phyloP scores from a whole-genome alignment of 2,888 invertebrate species.

The Ryuthela nishihirai region DNA sequence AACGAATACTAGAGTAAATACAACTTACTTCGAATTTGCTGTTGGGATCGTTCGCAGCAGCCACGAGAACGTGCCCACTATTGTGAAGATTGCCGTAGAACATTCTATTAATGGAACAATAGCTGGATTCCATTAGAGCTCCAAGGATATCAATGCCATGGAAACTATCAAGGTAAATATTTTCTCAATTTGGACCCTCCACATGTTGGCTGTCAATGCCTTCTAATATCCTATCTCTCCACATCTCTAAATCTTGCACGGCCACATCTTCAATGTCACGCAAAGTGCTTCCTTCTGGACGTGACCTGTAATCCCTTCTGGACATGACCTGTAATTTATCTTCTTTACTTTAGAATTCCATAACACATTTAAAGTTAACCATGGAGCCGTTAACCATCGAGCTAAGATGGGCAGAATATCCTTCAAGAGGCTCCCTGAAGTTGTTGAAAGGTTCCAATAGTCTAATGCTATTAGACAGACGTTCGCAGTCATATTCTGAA shows the following conservation, averaged over 20 bases:
- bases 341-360: too few relatives aligned
- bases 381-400: constrained; percentile 21
- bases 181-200: constrained; percentile 56
- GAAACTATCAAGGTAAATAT: constrained; percentile 60
- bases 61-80: constrained; percentile 72
- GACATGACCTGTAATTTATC: too few relatives aligned
- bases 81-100: constrained; percentile 71
- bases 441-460: constrained; percentile 60
- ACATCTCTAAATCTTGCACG: constrained; percentile 59
- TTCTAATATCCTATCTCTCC: constrained; percentile 68
- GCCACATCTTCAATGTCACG: constrained; percentile 26
- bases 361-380: too few relatives aligned
- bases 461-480: constrained; percentile 65
- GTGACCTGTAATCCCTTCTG: constrained; percentile 40
- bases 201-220: constrained; percentile 65
- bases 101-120: constrained; percentile 25
- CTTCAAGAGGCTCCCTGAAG: constrained; percentile 41
- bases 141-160: constrained; percentile 74
- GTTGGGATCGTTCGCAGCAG: constrained; percentile 76
- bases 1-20: too few relatives aligned
- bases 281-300: constrained; percentile 39
- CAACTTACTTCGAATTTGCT: constrained; percentile 66
- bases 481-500: constrained; percentile 65
- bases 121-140: constrained; percentile 67
- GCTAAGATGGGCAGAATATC: constrained; percentile 30